Evolutionary conservation across 2,888 invertebrate species (phyloP), one percentile per base, ranked within the genome.

Genomic region (Notodonta dromedarius): DNA sequence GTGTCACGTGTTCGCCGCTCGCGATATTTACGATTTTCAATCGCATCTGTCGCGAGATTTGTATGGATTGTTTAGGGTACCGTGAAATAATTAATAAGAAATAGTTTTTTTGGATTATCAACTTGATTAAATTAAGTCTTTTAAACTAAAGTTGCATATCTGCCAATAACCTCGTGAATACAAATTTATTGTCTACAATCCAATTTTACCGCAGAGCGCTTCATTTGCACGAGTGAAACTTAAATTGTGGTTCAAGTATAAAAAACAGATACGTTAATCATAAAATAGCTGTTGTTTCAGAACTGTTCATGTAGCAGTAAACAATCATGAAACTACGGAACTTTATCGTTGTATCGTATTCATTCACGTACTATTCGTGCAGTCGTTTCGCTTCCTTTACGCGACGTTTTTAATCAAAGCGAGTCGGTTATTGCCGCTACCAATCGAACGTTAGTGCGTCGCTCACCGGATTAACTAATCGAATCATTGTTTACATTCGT

Each of bases 11-110:
- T 77, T 80, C 78, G 70, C 76, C 60, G 76, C 74, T 78, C 71
- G 77, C 83, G 83, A 89, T 91, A 88, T 91, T 91, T 91, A 91
- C 85, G 88, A 87, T 88, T 87, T 90, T 88, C 88, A 88, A 88
- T 90, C 83, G 82, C 84, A 84, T 87, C 82, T 87, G 86, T 86
- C 84, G 82, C 80, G 74, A 65, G 63, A 65, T 48, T 42, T 60
- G 59, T 65, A 56, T 61, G 35, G 57, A 67, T 67, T 71, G 66
- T 71, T 70, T 63, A 62, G 63, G 14, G 50, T 52, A 24, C 59
- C 7, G 35, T 14, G 59, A 39, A 16, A 48, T 60, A 57, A 9
- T 44, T 44, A 50, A 24, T 24, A 24, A 24, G 39, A 6, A 3
- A 24, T 11, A 24, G 46, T 2, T 16, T 44, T n/a, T 46, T 56